Evolutionary conservation across 2,797 vertebrate genomes (phyloP), one percentile per base, ranked within the genome.

Genomic region (Peromyscus attwateri): DNA sequence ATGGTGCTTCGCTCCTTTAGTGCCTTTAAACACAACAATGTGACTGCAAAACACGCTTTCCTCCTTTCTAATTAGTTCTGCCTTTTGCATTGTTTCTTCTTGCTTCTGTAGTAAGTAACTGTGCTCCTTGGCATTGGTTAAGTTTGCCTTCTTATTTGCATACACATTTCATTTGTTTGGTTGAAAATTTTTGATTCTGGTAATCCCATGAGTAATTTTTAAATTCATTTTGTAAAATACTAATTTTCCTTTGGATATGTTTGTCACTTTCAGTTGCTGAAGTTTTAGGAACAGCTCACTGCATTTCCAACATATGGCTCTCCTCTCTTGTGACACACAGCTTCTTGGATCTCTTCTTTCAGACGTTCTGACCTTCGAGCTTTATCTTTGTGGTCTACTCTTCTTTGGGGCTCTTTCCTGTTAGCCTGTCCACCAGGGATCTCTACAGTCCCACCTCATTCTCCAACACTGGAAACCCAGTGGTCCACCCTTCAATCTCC

Each of bases 401-500:
- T 23, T 6, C n/a, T 1, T 9, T 37, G 17, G 9, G 11, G 0
- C 57, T 71, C 11, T 84, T 29, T 52, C 14, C 31, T 10, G 1
- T 12, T 9, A 31, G 6, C 37, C 37, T 37, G 6, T 10, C 6
- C 5, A 34, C 16, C 7, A 16, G 21, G 37, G 16, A 13, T 49
- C 40, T 71, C 60, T 1, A 16, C 5, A 31, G 17, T 49, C 7
- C 8, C 25, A 1, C 13, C 25, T 23, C 27, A 4, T 4, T 82
- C 6, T 40, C 40, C 10, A 81, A 16, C 34, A 55, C 6, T 9
- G 57, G 75, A 3, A 25, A 8, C 3, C 6, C 0, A 13, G 55
- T 13, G 7, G 1, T 23, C 29, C 3, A 2, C 62, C 9, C 34
- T 29, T 21, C 17, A 0, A 49, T 60, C 25, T 16, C 37, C 8